phyloP scores from a whole-genome alignment of 2,113 vertebrate genomes.

The Castor canadensis region DNA sequence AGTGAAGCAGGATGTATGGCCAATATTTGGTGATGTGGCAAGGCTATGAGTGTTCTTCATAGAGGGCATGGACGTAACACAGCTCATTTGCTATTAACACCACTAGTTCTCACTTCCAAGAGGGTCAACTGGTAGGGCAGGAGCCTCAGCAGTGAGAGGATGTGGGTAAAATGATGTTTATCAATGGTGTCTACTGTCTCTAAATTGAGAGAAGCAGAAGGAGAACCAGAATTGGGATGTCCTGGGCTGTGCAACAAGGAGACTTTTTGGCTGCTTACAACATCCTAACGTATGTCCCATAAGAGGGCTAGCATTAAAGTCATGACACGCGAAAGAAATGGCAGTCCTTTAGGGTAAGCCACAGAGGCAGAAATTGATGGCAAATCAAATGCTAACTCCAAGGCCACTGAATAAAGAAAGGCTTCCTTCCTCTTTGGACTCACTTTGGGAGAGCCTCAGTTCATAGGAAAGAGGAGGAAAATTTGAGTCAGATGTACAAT shows the following conservation, averaged over 20 bases:
- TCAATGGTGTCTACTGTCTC: rapidly evolving
- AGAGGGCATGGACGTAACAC: neutral
- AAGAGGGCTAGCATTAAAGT: neutral
- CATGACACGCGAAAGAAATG: neutral
- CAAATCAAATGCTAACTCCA: rapidly evolving
- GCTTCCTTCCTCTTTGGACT: rapidly evolving
- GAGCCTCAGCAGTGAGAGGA: neutral
- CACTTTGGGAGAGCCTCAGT: neutral
- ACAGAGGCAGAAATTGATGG: neutral
- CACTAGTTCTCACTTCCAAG: neutral
- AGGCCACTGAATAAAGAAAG: neutral
- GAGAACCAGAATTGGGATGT: rapidly evolving
- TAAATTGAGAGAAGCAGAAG: neutral
- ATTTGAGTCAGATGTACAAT: neutral
- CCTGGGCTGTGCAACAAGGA: rapidly evolving
- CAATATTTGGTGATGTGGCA: neutral
- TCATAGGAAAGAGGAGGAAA: neutral
- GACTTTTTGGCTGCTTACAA: neutral
- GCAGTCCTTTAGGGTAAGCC: neutral
- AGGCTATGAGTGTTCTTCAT: neutral
- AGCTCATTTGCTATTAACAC: neutral
- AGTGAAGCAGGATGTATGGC: neutral
- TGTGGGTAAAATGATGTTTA: neutral
- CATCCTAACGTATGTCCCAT: neutral
- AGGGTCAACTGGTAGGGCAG: neutral